Evolutionary conservation across 2,888 invertebrate genomes (phyloP), one percentile per base, ranked within the genome.

Genomic region (Axea sp.): DNA sequence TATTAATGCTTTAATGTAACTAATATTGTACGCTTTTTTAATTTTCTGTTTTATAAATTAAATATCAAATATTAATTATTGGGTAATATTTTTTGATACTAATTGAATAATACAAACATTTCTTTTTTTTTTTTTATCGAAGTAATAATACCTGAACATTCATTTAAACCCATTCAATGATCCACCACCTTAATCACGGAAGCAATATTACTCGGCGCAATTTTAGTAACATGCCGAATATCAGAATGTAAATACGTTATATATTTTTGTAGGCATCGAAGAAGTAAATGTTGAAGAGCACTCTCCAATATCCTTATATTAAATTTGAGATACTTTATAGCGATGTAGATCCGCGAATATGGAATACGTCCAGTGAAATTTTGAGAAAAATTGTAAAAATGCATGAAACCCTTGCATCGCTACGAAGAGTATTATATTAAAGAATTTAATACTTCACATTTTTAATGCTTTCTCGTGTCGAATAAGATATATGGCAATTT

Each of bases 371-470:
- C 55, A 64, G 68, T 43, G 31, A 45, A 62, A 55, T 49, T 73
- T 73, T 26, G 15, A 43, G 69, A 45, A 47, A 74, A 53, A 68
- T 75, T 67, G 53, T 65, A 62, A 55, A 74, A 74, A 69, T 68
- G 37, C 68, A 62, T 26, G 47, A 57, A 59, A 43, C 26, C 49
- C 11, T 31, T 57, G 51, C 64, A 57, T 31, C 51, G 24, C 24
- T 39, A 8, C 19, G 17, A 9, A 43, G 24, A 59, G 47, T 22
- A 43, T 74, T 57, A 49, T 57, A 15, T 19, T 30, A 55, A 65
- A 57, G 64, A 73, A 73, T 73, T 73, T 68, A 68, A 68, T 68
- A 68, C 55, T 60, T 60, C 60, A 47, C 47, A 67, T 67, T 67
- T 73, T 73, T 43, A 73, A 73, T 67, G 31, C 67, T 60, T 67